Percentiles rank a stretch among this genome's conserved stretches.
These are phyloP conservation scores for Danio kyathit DNA, from an alignment of 2,797 vertebrate genomes.

Conservation along the genomic window DNA sequence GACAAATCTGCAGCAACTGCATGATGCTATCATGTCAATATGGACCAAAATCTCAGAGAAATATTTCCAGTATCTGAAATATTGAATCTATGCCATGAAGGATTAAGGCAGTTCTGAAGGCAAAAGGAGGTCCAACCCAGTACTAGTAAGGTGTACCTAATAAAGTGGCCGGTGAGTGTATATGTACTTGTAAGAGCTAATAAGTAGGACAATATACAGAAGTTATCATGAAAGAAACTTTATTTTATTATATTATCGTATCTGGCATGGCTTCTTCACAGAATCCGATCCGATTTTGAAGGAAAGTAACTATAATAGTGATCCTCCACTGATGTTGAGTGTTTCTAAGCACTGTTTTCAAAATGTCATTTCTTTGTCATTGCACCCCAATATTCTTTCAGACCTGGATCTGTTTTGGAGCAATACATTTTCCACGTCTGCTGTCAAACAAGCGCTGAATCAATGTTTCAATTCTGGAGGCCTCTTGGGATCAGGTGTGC, in stretches of 20 bases:
- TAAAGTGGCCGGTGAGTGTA: not conserved
- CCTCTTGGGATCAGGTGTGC: constrained; percentile 38
- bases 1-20: too few species aligned
- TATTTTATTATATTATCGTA: not conserved
- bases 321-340: not conserved
- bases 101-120: too few species aligned
- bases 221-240: too few species aligned
- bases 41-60: too few species aligned
- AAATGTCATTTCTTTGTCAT: not conserved
- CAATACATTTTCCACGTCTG: constrained; percentile 31
- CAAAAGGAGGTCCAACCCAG: too few species aligned
- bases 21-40: too few species aligned
- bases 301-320: not conserved
- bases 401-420: constrained; percentile 4
- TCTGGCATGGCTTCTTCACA: not conserved
- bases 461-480: constrained; percentile 33
- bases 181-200: too few species aligned
- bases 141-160: too few species aligned
- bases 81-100: too few species aligned
- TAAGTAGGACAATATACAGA: too few species aligned
- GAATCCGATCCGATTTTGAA: not conserved
- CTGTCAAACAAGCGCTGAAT: constrained; percentile 51
- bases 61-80: too few species aligned
- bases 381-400: constrained; percentile 10
- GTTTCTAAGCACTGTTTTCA: constrained; percentile 16